phyloP scores from a whole-genome alignment of 2,888 invertebrate species.

The Dichetophora obliterata region DNA sequence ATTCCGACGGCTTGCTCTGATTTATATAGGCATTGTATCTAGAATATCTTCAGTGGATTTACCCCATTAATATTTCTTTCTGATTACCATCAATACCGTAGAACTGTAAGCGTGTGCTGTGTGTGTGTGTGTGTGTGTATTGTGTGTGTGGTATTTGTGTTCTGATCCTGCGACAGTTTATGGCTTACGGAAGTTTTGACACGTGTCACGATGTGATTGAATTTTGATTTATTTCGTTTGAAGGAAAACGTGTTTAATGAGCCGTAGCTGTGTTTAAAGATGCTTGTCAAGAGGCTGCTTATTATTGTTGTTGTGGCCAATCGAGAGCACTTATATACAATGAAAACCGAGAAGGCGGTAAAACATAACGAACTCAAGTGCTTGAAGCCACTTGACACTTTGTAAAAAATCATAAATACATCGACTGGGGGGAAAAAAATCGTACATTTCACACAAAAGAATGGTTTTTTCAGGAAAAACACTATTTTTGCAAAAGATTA shows the following conservation, averaged over 20 bases:
- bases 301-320: conserved; percentile 10
- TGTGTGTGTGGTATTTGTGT: conserved; percentile 5
- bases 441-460: too few relatives aligned
- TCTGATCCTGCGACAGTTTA: conserved; percentile 24
- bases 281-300: conserved; percentile 24
- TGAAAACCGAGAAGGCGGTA: neutral
- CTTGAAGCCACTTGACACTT: conserved; percentile 15
- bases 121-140: conserved; percentile 13
- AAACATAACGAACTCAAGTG: neutral
- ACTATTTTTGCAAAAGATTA: too few relatives aligned
- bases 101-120: neutral
- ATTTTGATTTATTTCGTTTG: conserved; percentile 60
- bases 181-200: conserved; percentile 63
- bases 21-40: neutral
- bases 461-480: too few relatives aligned
- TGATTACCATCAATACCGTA: neutral
- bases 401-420: neutral
- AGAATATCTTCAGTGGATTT: neutral
- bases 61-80: neutral
- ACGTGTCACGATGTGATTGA: conserved; percentile 65
- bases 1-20: neutral
- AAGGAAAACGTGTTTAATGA: conserved; percentile 42
- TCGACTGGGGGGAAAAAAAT: too few relatives aligned
- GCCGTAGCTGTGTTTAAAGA: conserved; percentile 34
- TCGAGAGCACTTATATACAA: neutral